Base-by-base conservation (phyloP, 2,888 invertebrate genomes). In the Drosophila aldrichi region DNA sequence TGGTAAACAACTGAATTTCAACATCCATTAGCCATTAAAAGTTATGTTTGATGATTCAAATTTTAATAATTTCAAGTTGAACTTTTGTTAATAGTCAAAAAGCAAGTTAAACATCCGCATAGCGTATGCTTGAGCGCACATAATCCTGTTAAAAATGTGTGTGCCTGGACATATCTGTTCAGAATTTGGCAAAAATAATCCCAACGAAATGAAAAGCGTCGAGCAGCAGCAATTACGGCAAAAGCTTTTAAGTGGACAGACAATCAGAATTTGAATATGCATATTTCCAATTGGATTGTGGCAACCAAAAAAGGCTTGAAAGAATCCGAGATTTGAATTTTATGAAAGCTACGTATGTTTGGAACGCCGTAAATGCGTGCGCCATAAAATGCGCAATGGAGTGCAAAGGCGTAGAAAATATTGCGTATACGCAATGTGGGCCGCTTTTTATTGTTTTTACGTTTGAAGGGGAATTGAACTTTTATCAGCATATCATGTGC, bases 191-290 rank as follows among this genome's bases (percentile, higher is more conserved):
- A 34, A 48, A 65, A 46, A 55, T 75, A 76, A 75, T 60, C 55
- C 77, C 3, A 18, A 20, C 34, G 58, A 38, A 75, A 57, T 59
- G 36, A 44, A 56, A 16, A n/a, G 40, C 9, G 40, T 29, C 18
- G 41, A 43, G n/a, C n/a, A 57, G 55, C n/a, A 70, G 73, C 86
- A 83, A 86, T 86, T 84, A 80, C 78, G 78, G 62, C 74, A 61
- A 80, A 79, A 86, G 76, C 82, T 85, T 82, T 86, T 81, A 76
- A 70, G 52, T 62, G 70, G 68, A 70, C 59, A 62, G 57, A 71
- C 72, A 77, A 73, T 77, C 41, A 67, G 73, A 75, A 74, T 75
- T 64, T 68, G 77, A 78, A 86, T 86, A 82, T 87, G 79, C 73
- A 74, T 72, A 73, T 71, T 86, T 71, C 66, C 48, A 51, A 72